Percentiles rank a stretch among this genome's conserved stretches.
Conservation (phyloP, 2,888 invertebrate species). For the Stegophylla sp. region DNA sequence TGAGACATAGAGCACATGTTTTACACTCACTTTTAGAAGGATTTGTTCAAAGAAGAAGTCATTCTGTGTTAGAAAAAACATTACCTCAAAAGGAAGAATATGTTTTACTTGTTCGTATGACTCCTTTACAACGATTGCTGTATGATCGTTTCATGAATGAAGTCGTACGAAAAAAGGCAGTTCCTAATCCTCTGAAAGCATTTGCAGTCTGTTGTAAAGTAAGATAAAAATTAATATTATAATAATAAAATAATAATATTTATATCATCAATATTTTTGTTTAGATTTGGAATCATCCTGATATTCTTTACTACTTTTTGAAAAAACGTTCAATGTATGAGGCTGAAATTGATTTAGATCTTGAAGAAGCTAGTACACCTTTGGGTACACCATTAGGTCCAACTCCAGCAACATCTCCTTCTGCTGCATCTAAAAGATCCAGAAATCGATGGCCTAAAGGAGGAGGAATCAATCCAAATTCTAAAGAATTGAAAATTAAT, state of each 20-base stretch:
- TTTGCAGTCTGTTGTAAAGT: conserved; percentile 98
- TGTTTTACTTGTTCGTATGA: conserved; percentile 88
- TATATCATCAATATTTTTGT: conserved; percentile 32
- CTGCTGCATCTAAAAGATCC: conserved; percentile 62
- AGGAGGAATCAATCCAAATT: conserved; percentile 53
- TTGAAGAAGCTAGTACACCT: conserved; percentile 77
- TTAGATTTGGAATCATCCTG: conserved; percentile 93
- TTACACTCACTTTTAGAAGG: conserved; percentile 91
- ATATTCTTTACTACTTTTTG: conserved; percentile 86
- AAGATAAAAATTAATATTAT: conserved; percentile 61
- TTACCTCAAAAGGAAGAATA: conserved; percentile 95
- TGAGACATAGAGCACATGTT: conserved; percentile 95
- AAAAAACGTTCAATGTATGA: conserved; percentile 81
- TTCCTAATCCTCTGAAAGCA: conserved; percentile 94
- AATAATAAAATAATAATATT: not conserved
- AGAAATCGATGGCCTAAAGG: conserved; percentile 60
- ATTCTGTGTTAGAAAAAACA: conserved; percentile 88
- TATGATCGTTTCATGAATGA: conserved; percentile 95
- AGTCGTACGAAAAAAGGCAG: conserved; percentile 82
- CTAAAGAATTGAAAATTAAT: conserved; percentile 56
- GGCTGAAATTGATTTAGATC: conserved; percentile 73
- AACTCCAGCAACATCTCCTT: conserved; percentile 61
- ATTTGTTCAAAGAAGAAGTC: conserved; percentile 94
- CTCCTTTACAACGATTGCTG: conserved; percentile 84
- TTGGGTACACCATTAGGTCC: conserved; percentile 63